Percentiles rank a stretch among this genome's conserved stretches.
These are phyloP conservation scores for Jordanella pulchra DNA, from an alignment of 2,797 vertebrate genomes.

Conservation along the genomic window DNA sequence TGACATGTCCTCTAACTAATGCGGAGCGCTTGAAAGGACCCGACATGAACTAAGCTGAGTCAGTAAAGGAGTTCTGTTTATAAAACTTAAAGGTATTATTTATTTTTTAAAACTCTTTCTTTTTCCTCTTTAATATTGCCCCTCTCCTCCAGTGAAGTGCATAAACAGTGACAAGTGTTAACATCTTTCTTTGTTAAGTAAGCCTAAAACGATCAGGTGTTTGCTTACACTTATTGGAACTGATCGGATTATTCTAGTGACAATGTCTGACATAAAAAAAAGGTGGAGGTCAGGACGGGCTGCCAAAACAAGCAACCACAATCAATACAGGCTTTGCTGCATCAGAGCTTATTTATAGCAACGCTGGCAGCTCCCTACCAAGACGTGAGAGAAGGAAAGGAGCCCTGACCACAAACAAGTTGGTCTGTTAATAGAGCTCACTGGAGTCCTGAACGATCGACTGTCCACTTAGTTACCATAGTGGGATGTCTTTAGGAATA, in stretches of 20 bases:
- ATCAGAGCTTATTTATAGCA: slow-evolving; percentile 68
- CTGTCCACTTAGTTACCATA: not conserved
- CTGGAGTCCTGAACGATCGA: slow-evolving; percentile 12
- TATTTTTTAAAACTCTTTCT: slow-evolving; percentile 22
- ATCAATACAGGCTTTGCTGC: slow-evolving; percentile 65
- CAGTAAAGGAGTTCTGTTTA: slow-evolving; percentile 17
- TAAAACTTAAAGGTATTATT: slow-evolving; percentile 9
- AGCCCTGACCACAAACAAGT: slow-evolving; percentile 24
- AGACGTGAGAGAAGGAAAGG: slow-evolving; percentile 28
- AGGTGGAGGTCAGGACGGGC: slow-evolving; percentile 46
- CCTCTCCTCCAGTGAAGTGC: not conserved
- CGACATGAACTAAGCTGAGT: slow-evolving; percentile 26
- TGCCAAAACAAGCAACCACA: slow-evolving; percentile 57
- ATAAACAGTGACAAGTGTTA: not conserved
- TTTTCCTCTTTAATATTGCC: not conserved
- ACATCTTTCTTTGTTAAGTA: not conserved
- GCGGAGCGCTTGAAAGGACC: slow-evolving; percentile 17
- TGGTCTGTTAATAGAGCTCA: slow-evolving; percentile 13
- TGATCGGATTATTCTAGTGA: slow-evolving; percentile 41
- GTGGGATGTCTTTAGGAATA: not conserved
- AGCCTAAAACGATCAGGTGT: slow-evolving; percentile 5
- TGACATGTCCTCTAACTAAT: slow-evolving; percentile 40
- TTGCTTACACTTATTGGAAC: slow-evolving; percentile 23
- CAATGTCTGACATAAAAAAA: slow-evolving; percentile 39
- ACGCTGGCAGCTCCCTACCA: slow-evolving; percentile 38